Conservation (phyloP, 2,797 vertebrate species). For the Squalus acanthias region DNA sequence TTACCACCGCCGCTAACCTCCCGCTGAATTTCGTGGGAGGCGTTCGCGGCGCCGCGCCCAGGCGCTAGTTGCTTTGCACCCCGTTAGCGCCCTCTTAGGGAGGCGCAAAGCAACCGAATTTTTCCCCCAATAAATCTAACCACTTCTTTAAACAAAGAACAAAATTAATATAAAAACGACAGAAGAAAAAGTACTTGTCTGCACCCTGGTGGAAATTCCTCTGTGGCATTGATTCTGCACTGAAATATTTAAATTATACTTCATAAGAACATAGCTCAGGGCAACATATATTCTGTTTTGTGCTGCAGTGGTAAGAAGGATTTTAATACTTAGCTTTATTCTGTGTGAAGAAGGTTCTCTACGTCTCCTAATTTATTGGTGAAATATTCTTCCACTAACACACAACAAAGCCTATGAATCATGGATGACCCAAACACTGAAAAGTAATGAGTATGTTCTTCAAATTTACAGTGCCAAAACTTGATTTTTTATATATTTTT, state of each 20-base stretch:
- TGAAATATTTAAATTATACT: not conserved
- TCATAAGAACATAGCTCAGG: not conserved
- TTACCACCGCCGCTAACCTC: too few relatives aligned
- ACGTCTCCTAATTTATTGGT: not conserved
- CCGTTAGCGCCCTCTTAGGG: too few relatives aligned
- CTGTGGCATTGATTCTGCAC: not conserved
- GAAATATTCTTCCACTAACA: slow-evolving; percentile 2
- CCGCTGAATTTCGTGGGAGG: too few relatives aligned
- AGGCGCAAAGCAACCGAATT: too few relatives aligned
- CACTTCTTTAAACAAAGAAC: not conserved
- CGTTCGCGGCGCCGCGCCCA: too few relatives aligned
- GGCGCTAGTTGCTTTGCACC: too few relatives aligned
- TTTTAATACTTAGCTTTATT: not conserved
- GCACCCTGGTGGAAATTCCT: not conserved
- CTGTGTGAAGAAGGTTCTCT: not conserved
- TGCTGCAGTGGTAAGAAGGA: not conserved
- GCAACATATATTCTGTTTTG: not conserved
- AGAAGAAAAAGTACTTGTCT: not conserved
- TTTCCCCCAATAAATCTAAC: not conserved
- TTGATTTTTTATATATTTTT: not conserved
- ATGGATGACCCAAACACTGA: not conserved
- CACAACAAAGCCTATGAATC: not conserved
- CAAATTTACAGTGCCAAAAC: not conserved
- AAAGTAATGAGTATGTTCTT: not conserved
- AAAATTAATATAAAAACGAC: not conserved